Conservation (phyloP, 2,888 invertebrate species). For the Drosophila nr. fundita region DNA sequence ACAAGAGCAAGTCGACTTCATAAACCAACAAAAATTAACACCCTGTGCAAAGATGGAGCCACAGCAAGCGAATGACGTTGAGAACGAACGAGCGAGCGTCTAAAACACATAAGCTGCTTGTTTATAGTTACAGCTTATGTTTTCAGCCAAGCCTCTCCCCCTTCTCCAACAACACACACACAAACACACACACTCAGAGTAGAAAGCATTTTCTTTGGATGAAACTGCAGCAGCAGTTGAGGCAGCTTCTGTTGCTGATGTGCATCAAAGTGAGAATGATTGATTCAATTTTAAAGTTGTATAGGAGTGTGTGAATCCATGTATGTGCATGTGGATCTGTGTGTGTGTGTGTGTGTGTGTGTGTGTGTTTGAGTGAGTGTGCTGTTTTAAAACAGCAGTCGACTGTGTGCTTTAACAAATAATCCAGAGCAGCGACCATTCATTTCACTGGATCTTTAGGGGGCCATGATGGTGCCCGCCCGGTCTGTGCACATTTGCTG, state of each 20-base stretch:
- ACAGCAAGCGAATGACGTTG: constrained; percentile 54
- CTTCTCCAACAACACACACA: neutral
- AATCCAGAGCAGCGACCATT: constrained; percentile 71
- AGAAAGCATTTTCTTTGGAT: constrained; percentile 65
- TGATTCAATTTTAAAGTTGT: constrained; percentile 84
- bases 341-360: constrained; percentile 14
- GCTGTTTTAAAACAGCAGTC: constrained; percentile 60
- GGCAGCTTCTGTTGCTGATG: constrained; percentile 83
- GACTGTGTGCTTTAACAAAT: constrained; percentile 72
- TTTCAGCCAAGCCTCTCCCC: constrained; percentile 47
- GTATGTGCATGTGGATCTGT: constrained; percentile 9
- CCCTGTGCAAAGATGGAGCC: constrained; percentile 73
- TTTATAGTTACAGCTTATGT: constrained; percentile 81
- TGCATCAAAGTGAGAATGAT: constrained; percentile 84
- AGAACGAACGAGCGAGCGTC: constrained; percentile 52
- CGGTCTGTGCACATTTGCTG: constrained; percentile 51
- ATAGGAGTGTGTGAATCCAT: constrained; percentile 37
- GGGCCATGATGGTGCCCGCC: constrained; percentile 49
- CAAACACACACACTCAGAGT: neutral
- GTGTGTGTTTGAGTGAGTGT: constrained; percentile 36
- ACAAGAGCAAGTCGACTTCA: constrained; percentile 74
- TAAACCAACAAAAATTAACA: constrained; percentile 84
- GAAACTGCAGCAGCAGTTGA: constrained; percentile 67
- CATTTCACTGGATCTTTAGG: constrained; percentile 48
- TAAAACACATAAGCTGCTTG: constrained; percentile 77